Evolutionary conservation across 2,113 vertebrate genomes (phyloP).

Genomic region (Cyanocitta stelleri): DNA sequence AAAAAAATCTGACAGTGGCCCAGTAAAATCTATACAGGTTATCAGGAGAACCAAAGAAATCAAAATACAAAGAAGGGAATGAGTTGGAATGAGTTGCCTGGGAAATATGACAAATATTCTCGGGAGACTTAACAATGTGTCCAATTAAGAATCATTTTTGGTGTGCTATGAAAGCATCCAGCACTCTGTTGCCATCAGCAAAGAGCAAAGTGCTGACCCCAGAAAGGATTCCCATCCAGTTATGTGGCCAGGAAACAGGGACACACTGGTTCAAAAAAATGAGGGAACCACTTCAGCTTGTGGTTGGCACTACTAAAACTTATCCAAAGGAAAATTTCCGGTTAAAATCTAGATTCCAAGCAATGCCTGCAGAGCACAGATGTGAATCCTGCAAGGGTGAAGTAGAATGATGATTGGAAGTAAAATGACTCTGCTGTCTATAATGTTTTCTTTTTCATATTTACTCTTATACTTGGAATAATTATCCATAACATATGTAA

Average conservation of each 20-base stretch:
- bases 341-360: neutral
- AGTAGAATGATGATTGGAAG: neutral
- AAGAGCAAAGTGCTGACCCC: neutral
- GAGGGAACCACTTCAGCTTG: neutral
- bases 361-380: neutral
- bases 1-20: neutral
- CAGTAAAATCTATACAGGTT: neutral
- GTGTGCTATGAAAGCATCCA: neutral
- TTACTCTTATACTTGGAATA: neutral
- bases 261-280: neutral
- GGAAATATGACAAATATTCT: neutral
- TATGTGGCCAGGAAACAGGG: neutral
- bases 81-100: neutral
- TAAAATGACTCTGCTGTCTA: neutral
- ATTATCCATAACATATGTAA: conserved; percentile 35
- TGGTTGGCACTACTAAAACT: neutral
- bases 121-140: neutral
- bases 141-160: neutral
- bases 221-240: neutral
- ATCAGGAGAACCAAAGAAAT: neutral
- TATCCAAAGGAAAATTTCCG: neutral
- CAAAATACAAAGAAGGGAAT: neutral
- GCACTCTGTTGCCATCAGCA: neutral
- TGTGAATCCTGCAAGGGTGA: neutral
- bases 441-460: neutral